Evolutionary conservation across 2,888 invertebrate species (phyloP).

Genomic region (Papilio demoleus): DNA sequence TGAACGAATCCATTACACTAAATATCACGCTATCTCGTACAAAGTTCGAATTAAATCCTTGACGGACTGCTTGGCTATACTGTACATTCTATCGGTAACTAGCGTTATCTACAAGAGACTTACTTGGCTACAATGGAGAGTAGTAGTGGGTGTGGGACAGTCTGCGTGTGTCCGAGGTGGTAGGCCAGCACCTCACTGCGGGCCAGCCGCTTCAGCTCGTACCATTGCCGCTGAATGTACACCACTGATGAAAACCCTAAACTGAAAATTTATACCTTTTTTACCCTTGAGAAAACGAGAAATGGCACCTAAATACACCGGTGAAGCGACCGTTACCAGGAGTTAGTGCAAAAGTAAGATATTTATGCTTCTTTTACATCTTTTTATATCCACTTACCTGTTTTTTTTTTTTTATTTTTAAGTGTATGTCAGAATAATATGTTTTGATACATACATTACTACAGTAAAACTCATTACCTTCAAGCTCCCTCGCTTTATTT

Average conservation of each 20-base stretch:
- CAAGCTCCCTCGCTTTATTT: background rate
- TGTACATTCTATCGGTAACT: too few species aligned
- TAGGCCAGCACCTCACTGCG: conserved; percentile 1
- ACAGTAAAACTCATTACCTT: background rate
- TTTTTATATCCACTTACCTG: too few species aligned
- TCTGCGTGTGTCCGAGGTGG: background rate
- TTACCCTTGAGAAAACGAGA: background rate
- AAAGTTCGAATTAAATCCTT: too few species aligned
- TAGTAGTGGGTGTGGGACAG: conserved; percentile 9
- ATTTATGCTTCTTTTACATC: too few species aligned
- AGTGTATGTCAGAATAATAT: background rate
- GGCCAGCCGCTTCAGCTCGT: conserved; percentile 32
- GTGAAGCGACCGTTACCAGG: too few species aligned
- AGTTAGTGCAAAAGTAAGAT: too few species aligned
- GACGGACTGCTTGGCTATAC: too few species aligned
- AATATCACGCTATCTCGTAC: too few species aligned
- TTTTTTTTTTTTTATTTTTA: too few species aligned
- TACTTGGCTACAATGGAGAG: conserved; percentile 25
- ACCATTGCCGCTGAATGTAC: conserved; percentile 29
- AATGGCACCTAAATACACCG: too few species aligned
- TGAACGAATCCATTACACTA: background rate
- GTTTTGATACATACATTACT: background rate
- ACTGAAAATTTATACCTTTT: conserved; percentile 6
- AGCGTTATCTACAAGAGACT: too few species aligned
- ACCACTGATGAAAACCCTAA: conserved; percentile 12